Evolutionary conservation across 2,797 vertebrate species (phyloP), one percentile per base, ranked within the genome.

Genomic region (Enteromius trimaculatus): DNA sequence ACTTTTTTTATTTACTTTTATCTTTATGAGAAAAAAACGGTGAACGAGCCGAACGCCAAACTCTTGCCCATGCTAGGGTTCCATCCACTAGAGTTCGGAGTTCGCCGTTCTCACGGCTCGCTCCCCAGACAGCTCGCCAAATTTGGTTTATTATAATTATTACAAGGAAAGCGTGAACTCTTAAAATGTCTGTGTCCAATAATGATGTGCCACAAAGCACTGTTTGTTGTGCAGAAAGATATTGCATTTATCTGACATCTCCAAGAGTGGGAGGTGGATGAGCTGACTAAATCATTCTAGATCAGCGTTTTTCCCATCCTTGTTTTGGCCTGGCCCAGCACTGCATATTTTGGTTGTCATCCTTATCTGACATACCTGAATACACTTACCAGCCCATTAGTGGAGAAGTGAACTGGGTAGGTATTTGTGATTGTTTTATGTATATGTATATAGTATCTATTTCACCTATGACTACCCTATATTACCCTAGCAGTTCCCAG

Each of bases 201-300:
- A 68, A 6, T 14, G 4, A n/a, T 39, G 17, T 39, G 10, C 4
- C 37, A 5, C 9, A 39, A 39, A 39, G 37, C 4, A 39, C 19
- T 68, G 65, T 68, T 39, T n/a, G 19, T 13, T 13, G 65, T 9
- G 1, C n/a, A 60, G 58, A 26, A 60, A 60, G 11, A 60, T 60
- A 4, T 14, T 60, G 23, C 58, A 26, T 60, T 60, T 4, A 60
- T 60, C 58, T 13, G 10, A 60, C 23, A 60, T 13, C 23, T 60
- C 58, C 58, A 14, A 6, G n/a, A 26, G 58, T 60, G 58, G n/a
- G 58, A 60, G 23, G 58, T 60, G 58, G 58, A 60, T 60, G 58
- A 26, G 58, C 58, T 60, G 58, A 60, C 58, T 60, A 26, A 26
- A 60, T 26, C 58, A 60, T 60, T 60, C 58, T 60, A 60, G 58